Evolutionary conservation across 2,113 vertebrate species (phyloP).

Genomic region (Carassius auratus): DNA sequence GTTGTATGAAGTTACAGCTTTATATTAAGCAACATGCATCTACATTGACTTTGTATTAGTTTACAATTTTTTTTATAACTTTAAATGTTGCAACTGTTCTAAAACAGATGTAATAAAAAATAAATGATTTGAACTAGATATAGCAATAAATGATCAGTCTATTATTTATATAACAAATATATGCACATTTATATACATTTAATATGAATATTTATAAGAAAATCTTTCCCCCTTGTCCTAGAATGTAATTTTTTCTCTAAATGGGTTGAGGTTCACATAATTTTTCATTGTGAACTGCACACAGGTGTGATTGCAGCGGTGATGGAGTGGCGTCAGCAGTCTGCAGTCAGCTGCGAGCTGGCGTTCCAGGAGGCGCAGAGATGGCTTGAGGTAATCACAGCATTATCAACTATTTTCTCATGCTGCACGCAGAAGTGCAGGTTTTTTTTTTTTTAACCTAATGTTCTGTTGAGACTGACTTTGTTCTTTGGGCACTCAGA

Average conservation of each 20-base stretch:
- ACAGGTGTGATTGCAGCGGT: slow-evolving; percentile 16
- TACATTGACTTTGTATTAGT: no score
- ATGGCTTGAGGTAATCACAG: slow-evolving; percentile 86
- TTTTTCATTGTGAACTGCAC: neutral
- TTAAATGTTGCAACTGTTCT: neutral
- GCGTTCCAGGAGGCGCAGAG: slow-evolving; percentile 87
- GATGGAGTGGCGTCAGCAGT: slow-evolving; percentile 85
- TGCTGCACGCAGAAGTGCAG: neutral
- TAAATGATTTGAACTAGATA: neutral
- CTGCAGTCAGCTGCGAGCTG: slow-evolving; percentile 77
- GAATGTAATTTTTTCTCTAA: neutral
- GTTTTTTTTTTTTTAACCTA: neutral
- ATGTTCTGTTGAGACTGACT: neutral
- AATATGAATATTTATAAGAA: neutral
- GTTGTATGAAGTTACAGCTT: neutral
- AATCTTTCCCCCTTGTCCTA: no score
- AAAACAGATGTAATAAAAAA: neutral
- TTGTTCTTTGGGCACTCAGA: neutral
- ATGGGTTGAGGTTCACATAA: neutral
- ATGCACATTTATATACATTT: neutral
- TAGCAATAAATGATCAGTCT: neutral
- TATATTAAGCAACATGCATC: neutral
- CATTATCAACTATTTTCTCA: neutral
- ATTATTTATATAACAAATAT: neutral
- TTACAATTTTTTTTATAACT: neutral